A percentile compares a stretch with the other conserved stretches of the same genome.
phyloP scores from a whole-genome alignment of 2,797 vertebrate species.

The Rhinogobio ventralis region DNA sequence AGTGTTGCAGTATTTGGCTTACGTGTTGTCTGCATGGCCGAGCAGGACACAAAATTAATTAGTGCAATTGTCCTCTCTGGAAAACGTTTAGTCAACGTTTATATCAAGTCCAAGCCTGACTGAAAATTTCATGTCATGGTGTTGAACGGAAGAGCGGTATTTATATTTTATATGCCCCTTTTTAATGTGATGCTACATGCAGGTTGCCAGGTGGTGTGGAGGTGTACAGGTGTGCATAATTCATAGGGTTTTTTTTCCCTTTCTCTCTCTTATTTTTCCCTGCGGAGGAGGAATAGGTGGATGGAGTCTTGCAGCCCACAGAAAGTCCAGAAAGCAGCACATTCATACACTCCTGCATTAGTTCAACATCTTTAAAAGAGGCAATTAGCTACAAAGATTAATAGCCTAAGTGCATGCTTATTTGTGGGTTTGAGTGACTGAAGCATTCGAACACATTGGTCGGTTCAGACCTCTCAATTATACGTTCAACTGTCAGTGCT shows the following conservation, averaged over 20 bases:
- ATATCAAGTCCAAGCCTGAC: neutral
- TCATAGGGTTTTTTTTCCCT: slow-evolving; percentile 29
- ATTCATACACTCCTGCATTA: slow-evolving; percentile 7
- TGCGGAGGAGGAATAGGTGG: neutral
- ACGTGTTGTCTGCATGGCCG: neutral
- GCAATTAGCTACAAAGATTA: neutral
- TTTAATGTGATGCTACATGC: slow-evolving; percentile 21
- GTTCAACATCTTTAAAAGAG: neutral
- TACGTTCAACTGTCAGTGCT: slow-evolving; percentile 15
- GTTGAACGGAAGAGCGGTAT: neutral
- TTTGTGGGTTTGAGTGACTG: neutral
- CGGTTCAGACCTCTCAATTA: slow-evolving; percentile 32
- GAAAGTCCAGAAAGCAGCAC: slow-evolving; percentile 28
- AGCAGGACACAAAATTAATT: slow-evolving; percentile 3
- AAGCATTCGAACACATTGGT: slow-evolving; percentile 30
- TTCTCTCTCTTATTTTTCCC: slow-evolving; percentile 8
- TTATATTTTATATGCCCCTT: slow-evolving; percentile 36
- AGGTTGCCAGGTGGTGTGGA: slow-evolving; percentile 57
- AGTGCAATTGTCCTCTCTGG: neutral
- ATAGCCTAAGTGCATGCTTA: neutral
- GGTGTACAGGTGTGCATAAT: slow-evolving; percentile 53
- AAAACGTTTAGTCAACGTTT: neutral
- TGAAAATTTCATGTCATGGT: slow-evolving; percentile 17
- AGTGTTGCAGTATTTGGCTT: neutral
- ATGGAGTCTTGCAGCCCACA: slow-evolving; percentile 27